These are phyloP conservation scores for Sesia apiformis DNA, from an alignment of 2,888 invertebrate genomes.

Conservation along the genomic window DNA sequence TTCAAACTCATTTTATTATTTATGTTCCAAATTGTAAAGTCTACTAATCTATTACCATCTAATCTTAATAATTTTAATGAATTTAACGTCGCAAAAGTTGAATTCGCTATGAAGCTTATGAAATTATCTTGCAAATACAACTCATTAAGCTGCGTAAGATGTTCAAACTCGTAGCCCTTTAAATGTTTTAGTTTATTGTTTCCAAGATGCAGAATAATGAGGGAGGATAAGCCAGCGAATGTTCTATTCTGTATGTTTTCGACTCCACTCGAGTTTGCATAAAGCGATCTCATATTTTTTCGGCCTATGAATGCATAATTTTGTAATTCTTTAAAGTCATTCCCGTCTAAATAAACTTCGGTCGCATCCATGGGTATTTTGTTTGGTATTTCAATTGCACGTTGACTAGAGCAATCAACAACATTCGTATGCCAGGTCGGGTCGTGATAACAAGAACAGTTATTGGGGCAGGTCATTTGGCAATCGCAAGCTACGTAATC, in stretches of 20 bases:
- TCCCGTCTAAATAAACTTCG: slow-evolving; percentile 93
- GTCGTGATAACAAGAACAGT: slow-evolving; percentile 96
- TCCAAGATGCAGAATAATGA: slow-evolving; percentile 87
- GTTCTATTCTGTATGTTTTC: slow-evolving; percentile 91
- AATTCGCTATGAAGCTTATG: slow-evolving; percentile 83
- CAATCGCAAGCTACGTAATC: slow-evolving; percentile 97
- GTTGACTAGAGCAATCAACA: slow-evolving; percentile 90
- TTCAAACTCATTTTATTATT: slow-evolving; percentile 77
- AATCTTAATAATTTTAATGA: slow-evolving; percentile 85
- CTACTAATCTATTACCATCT: slow-evolving; percentile 87
- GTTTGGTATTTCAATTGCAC: slow-evolving; percentile 84
- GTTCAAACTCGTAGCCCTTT: slow-evolving; percentile 89
- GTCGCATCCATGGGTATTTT: slow-evolving; percentile 96
- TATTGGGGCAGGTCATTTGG: slow-evolving; percentile 95
- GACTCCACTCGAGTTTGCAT: slow-evolving; percentile 88
- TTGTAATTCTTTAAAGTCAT: slow-evolving; percentile 87
- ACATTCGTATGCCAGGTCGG: slow-evolving; percentile 94
- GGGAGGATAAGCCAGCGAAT: slow-evolving; percentile 87
- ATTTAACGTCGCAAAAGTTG: slow-evolving; percentile 83
- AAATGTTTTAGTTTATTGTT: slow-evolving; percentile 87
- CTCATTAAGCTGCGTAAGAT: slow-evolving; percentile 85
- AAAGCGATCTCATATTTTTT: slow-evolving; percentile 90
- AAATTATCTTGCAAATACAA: slow-evolving; percentile 90
- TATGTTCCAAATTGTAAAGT: slow-evolving; percentile 86
- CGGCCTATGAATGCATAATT: slow-evolving; percentile 93